These are phyloP conservation scores for Falco naumanni DNA, from an alignment of 2,797 vertebrate genomes.

Conservation along the genomic window DNA sequence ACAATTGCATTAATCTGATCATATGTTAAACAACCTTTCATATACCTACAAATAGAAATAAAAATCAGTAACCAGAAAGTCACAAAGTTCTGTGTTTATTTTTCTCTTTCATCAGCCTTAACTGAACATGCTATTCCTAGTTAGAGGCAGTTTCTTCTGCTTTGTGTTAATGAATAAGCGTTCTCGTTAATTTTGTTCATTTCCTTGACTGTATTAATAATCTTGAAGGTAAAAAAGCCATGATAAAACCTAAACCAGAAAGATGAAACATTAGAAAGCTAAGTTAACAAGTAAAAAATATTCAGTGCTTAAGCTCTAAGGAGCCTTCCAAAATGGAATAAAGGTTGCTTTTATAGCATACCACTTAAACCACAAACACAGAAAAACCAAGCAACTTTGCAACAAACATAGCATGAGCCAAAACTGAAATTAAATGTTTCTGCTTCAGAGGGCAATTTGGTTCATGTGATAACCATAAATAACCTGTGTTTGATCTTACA, in stretches of 20 bases:
- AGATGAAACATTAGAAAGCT: neutral
- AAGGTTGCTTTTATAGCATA: neutral
- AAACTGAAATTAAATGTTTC: neutral
- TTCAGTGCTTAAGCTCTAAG: neutral
- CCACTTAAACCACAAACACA: neutral
- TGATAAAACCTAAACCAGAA: neutral
- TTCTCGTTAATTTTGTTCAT: neutral
- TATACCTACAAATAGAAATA: conserved; percentile 81
- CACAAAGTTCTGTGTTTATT: neutral
- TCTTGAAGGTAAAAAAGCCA: neutral
- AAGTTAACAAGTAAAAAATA: neutral
- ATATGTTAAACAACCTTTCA: conserved; percentile 88
- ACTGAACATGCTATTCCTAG: neutral
- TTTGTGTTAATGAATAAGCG: neutral
- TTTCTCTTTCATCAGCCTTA: neutral
- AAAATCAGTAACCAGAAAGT: neutral
- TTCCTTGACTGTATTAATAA: neutral
- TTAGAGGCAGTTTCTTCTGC: neutral
- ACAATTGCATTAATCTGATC: conserved; percentile 86
- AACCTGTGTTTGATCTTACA: neutral
- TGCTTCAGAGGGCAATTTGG: neutral
- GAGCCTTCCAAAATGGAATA: neutral
- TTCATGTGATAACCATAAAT: neutral
- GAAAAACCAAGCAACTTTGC: neutral
- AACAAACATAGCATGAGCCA: neutral